Percentiles rank a stretch among this genome's conserved stretches.
Evolutionary conservation across 2,888 invertebrate species (phyloP).

Genomic region (Hemithea aestivaria): DNA sequence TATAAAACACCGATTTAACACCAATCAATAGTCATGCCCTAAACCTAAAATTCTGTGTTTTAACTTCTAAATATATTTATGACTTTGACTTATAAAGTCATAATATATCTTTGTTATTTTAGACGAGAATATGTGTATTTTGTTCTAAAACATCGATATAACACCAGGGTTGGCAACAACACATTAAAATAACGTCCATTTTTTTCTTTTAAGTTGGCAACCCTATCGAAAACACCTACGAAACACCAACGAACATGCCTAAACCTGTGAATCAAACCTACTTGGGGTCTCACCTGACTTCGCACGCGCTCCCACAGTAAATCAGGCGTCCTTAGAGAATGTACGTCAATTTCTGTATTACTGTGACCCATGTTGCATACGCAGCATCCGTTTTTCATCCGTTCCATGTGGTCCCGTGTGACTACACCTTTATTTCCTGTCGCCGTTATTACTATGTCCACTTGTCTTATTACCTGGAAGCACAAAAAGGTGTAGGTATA

Average conservation of each 20-base stretch:
- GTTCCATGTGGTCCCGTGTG: conserved; percentile 96
- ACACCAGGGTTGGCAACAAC: not conserved
- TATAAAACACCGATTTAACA: too few species aligned
- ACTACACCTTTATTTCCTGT: conserved; percentile 99
- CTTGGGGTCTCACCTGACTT: conserved; percentile 82
- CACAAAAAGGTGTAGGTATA: too few species aligned
- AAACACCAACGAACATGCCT: conserved; percentile 1
- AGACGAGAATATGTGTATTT: too few species aligned
- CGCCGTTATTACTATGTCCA: conserved; percentile 98
- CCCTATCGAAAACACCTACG: not conserved
- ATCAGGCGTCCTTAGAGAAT: conserved; percentile 94
- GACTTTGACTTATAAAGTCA: too few species aligned
- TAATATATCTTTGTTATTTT: too few species aligned
- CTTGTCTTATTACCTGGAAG: conserved; percentile 89
- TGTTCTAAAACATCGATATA: not conserved
- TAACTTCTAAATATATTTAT: too few species aligned
- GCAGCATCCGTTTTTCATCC: conserved; percentile 97
- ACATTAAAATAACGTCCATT: not conserved
- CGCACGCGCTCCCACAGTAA: conserved; percentile 98
- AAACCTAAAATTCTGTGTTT: too few species aligned
- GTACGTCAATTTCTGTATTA: conserved; percentile 95
- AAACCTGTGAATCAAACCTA: conserved; percentile 2
- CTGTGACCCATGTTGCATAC: conserved; percentile 99
- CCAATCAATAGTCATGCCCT: too few species aligned
- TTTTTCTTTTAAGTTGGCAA: too few species aligned